Evolutionary conservation across 1,140 invertebrate genomes (phyloP).

Genomic region (Drosophila athabasca): DNA sequence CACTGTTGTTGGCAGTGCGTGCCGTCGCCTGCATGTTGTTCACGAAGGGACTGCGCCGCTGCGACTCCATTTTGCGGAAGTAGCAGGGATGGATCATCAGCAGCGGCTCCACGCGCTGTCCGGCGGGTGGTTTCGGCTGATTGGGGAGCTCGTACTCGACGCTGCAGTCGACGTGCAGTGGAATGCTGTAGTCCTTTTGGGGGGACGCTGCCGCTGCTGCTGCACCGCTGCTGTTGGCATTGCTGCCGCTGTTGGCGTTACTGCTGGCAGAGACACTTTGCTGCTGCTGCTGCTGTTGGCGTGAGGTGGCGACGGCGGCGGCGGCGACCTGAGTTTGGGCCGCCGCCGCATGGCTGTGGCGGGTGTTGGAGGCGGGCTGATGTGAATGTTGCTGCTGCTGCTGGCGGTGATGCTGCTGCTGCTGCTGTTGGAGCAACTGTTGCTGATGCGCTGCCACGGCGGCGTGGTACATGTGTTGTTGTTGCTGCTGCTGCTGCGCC

Average conservation of each 20-base stretch:
- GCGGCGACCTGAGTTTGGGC: conserved; percentile 62
- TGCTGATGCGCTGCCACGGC: conserved; percentile 71
- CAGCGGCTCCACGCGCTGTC: conserved; percentile 89
- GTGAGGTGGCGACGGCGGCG: conserved; percentile 40
- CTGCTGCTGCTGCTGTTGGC: conserved; percentile 58
- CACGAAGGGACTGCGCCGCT: conserved; percentile 89
- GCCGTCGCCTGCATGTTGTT: conserved; percentile 86
- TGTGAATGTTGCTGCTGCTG: conserved; percentile 53
- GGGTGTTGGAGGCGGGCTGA: conserved; percentile 45
- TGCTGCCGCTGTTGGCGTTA: conserved; percentile 48
- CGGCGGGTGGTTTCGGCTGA: conserved; percentile 91
- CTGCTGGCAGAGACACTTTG: conserved; percentile 41
- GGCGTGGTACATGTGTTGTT: conserved; percentile 72
- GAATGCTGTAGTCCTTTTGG: conserved; percentile 89
- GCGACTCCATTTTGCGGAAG: conserved; percentile 91
- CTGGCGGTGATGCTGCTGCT: conserved; percentile 56
- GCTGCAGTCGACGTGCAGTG: conserved; percentile 92
- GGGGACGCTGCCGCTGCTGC: conserved; percentile 29
- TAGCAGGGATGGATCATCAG: conserved; percentile 94
- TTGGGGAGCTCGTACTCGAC: conserved; percentile 93
- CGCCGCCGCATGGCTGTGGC: conserved; percentile 56
- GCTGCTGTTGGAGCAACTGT: conserved; percentile 66
- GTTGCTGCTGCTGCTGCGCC: conserved; percentile 63
- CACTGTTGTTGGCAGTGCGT: conserved; percentile 53
- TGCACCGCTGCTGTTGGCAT: conserved; percentile 39